Percentiles rank a stretch among this genome's conserved stretches.
These are phyloP conservation scores for Siniperca obscura DNA, from an alignment of 2,797 vertebrate species.

Conservation along the genomic window DNA sequence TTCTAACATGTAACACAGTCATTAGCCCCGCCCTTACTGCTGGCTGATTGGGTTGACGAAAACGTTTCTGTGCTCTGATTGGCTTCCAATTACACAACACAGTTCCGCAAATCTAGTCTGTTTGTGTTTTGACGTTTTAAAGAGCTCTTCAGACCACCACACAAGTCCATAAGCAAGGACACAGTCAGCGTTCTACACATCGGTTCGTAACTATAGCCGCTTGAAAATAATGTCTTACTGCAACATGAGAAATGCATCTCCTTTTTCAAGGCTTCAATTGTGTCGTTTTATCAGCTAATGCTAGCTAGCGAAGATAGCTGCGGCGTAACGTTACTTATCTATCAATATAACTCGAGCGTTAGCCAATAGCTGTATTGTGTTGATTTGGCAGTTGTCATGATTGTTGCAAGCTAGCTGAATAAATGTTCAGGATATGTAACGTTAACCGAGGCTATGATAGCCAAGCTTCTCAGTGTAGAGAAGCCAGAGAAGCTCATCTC, in stretches of 20 bases:
- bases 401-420: background rate
- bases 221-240: background rate
- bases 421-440: background rate
- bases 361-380: constrained; percentile 19
- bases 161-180: constrained; percentile 10
- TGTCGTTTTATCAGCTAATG: constrained; percentile 49
- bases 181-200: background rate
- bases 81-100: constrained; percentile 47
- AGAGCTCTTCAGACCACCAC: constrained; percentile 37
- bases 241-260: background rate
- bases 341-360: constrained; percentile 27
- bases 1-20: background rate
- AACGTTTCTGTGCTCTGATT: constrained; percentile 59
- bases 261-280: background rate
- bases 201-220: constrained; percentile 58
- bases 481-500: background rate
- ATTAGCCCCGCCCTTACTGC: constrained; percentile 49
- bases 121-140: constrained; percentile 75
- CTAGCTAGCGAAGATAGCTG: constrained; percentile 67
- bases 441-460: background rate
- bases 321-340: constrained; percentile 23
- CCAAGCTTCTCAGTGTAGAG: background rate
- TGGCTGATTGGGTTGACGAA: constrained; percentile 53
- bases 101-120: constrained; percentile 68
- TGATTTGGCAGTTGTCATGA: constrained; percentile 27